Percentiles rank a stretch among this genome's conserved stretches.
Evolutionary conservation across 1,140 invertebrate species (phyloP).

Genomic region (Proales similis): DNA sequence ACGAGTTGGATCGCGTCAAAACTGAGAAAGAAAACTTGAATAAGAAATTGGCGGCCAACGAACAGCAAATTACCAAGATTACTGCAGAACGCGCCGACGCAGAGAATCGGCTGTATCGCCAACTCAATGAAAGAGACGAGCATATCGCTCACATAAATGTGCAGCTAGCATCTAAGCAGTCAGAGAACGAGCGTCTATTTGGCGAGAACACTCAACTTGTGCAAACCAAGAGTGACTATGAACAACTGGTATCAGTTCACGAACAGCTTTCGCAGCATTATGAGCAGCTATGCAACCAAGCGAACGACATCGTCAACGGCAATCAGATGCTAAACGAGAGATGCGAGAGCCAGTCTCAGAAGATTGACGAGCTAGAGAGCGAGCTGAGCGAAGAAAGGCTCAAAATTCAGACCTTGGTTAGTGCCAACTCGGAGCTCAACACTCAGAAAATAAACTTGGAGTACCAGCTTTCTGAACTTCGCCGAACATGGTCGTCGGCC

Average conservation of each 20-base stretch:
- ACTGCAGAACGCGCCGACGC: conserved; percentile 7
- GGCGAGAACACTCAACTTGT: conserved; percentile 8
- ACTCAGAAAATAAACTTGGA: conserved; percentile 30
- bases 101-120: not conserved
- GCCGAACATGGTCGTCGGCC: not conserved
- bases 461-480: not conserved
- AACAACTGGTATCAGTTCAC: conserved; percentile 9
- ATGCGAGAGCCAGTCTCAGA: not conserved
- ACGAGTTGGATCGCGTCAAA: conserved; percentile 12
- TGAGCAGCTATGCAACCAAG: conserved; percentile 18
- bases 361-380: not conserved
- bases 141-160: not conserved
- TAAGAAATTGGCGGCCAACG: conserved; percentile 17
- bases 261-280: conserved; percentile 9
- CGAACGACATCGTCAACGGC: conserved; percentile 26
- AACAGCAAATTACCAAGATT: conserved; percentile 7
- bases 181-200: conserved; percentile 1
- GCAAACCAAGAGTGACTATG: conserved; percentile 23
- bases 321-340: conserved; percentile 32
- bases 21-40: conserved; percentile 33
- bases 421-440: conserved; percentile 25
- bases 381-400: not conserved
- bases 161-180: not conserved
- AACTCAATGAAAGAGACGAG: not conserved
- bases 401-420: conserved; percentile 16